Percentiles rank a stretch among this genome's conserved stretches.
These are phyloP conservation scores for Cosmorhoe ocellata DNA, from an alignment of 2,888 invertebrate species.

Conservation along the genomic window DNA sequence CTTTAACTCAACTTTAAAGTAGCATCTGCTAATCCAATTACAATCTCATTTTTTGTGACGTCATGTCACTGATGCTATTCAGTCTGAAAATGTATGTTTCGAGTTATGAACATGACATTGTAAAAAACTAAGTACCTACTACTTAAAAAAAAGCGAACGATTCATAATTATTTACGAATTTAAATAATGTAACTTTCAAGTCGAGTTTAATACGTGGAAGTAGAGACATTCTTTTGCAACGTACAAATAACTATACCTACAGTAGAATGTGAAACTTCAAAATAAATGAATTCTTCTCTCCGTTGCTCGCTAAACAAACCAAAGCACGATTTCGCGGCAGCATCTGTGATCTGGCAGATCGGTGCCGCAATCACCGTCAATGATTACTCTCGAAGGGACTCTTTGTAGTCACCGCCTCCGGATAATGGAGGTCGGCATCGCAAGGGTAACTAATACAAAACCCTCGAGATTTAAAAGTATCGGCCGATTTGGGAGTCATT, in stretches of 20 bases:
- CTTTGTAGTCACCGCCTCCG: constrained; percentile 70
- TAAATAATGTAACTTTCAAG: no score
- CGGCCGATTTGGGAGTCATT: constrained; percentile 70
- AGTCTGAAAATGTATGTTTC: no score
- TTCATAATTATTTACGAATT: no score
- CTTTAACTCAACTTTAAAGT: no score
- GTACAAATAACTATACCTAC: background rate
- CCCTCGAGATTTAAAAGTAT: constrained; percentile 61
- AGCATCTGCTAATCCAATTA: no score
- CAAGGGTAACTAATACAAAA: constrained; percentile 62
- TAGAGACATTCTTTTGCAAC: background rate
- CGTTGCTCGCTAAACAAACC: constrained; percentile 44
- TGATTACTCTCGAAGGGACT: constrained; percentile 60
- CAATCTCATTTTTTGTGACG: no score
- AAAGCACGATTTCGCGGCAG: constrained; percentile 42
- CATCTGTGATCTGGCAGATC: constrained; percentile 41
- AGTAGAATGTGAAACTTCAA: background rate
- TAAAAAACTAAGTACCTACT: no score
- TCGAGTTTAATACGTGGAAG: no score
- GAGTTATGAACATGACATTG: no score
- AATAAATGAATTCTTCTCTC: constrained; percentile 17
- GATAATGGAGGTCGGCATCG: constrained; percentile 55
- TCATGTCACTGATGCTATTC: no score
- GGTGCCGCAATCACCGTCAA: constrained; percentile 59
- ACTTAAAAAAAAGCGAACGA: no score